Evolutionary conservation across 2,797 vertebrate species (phyloP).

Genomic region (Loriculus beryllinus): DNA sequence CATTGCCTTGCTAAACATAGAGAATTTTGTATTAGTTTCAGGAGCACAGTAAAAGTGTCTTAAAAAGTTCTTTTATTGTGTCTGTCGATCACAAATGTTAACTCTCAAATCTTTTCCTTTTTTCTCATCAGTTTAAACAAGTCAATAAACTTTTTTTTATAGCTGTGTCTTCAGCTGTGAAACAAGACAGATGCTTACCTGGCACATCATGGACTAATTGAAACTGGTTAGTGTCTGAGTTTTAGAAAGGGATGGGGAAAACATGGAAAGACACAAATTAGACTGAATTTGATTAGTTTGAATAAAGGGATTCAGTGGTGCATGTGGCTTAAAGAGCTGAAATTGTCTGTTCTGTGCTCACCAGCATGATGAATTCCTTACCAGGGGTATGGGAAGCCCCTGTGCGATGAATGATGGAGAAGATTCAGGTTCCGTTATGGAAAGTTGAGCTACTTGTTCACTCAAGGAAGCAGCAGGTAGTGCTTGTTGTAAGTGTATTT

Average conservation of each 20-base stretch:
- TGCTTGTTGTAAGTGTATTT: not conserved
- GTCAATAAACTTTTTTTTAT: not conserved
- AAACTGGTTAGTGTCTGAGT: not conserved
- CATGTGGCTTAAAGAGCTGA: not conserved
- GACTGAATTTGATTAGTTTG: not conserved
- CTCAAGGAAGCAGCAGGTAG: not conserved
- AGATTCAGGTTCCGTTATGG: not conserved
- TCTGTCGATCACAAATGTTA: not conserved
- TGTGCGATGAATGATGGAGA: not conserved
- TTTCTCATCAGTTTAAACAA: not conserved
- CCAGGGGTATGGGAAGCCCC: not conserved
- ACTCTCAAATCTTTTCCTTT: not conserved
- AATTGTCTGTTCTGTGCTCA: not conserved
- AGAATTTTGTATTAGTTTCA: not conserved
- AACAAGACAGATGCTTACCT: not conserved
- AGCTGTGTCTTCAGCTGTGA: not conserved
- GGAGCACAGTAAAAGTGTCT: not conserved
- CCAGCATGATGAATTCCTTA: not conserved
- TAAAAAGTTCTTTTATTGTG: not conserved
- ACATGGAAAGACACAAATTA: not conserved
- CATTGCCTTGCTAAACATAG: not conserved
- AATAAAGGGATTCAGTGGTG: not conserved
- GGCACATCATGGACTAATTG: not conserved
- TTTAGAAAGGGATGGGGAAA: not conserved
- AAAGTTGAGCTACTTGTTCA: not conserved